These are phyloP conservation scores for Hippopotamus amphibius DNA, from an alignment of 2,113 vertebrate genomes.

Conservation along the genomic window DNA sequence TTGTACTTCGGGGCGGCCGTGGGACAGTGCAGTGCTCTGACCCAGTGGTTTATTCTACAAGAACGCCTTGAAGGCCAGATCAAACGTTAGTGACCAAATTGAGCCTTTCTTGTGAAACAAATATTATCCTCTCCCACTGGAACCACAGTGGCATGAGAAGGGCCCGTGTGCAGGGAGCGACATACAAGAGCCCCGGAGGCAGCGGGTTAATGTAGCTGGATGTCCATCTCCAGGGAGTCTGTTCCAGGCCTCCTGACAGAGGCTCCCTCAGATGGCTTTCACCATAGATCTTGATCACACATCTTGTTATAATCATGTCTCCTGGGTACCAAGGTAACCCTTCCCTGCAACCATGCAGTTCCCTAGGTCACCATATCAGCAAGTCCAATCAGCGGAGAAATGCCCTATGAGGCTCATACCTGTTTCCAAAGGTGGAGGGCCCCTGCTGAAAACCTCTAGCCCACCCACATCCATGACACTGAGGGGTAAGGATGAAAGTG, in stretches of 20 bases:
- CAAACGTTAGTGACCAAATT: no score
- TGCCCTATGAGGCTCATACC: accelerated
- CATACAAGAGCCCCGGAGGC: accelerated
- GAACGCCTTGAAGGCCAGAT: not conserved
- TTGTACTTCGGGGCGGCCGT: not conserved
- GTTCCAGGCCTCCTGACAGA: not conserved
- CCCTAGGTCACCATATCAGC: not conserved
- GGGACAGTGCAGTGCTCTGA: accelerated
- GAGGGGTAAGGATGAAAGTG: no score
- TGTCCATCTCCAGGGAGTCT: accelerated
- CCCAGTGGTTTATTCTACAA: accelerated
- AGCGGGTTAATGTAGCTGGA: accelerated
- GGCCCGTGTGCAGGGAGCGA: accelerated
- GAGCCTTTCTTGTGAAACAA: not conserved
- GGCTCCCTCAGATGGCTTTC: accelerated
- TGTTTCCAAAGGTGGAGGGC: not conserved
- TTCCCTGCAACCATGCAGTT: accelerated
- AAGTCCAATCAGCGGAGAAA: not conserved
- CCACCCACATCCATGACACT: accelerated
- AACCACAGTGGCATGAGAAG: accelerated
- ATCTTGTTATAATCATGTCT: not conserved
- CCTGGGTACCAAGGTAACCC: not conserved
- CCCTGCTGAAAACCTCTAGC: not conserved
- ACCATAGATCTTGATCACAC: accelerated
- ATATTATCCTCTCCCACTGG: no score